Base-by-base conservation (phyloP, 2,888 invertebrate species). In the Ecliptopera silaceata region DNA sequence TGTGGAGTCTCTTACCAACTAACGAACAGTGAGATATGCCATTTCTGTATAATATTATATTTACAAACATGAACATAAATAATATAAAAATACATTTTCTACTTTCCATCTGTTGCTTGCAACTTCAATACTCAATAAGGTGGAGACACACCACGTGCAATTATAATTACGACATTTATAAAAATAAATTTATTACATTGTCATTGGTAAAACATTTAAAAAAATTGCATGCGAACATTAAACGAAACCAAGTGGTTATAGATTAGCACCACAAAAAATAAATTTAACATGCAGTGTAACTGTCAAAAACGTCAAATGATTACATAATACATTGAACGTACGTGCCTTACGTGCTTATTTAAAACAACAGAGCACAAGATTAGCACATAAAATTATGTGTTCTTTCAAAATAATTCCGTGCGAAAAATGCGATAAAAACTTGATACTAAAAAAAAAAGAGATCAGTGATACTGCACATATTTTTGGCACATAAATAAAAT, bases 1-100 rank as follows among this genome's bases (percentile, higher is more conserved):
- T 83, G 72, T 75, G 82, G 82, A 84, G 79, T 70, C 53, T 58
- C 79, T 82, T 83, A 84, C 71, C 75, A 82, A 84, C 82, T 88
- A 88, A 79, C 79, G 85, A 88, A 88, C 86, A 87, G 82, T 83
- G 83, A 84, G 90, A 91, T 90, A 91, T 91, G 90, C 84, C 75
- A 75, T 82, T 87, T 89, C 79, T 84, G 80, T 87, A 81, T 78
- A 78, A 69, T 77, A 58, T 71, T 86, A 87, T 74, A 89, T 89
- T 85, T 89, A 91, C 88, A 89, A 88, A 87, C 82, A 71, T 80
- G 77, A 88, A 86, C 86, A 86, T 90, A 89, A 88, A 89, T 88
- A 84, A 87, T 89, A 91, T 86, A 85, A 89, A 89, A 89, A 88
- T 89, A 88, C 84, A 79, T 80, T 80, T 68, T 75, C 70, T 71